Evolutionary conservation across 2,888 invertebrate genomes (phyloP).

Genomic region (Coecobrya sp.): DNA sequence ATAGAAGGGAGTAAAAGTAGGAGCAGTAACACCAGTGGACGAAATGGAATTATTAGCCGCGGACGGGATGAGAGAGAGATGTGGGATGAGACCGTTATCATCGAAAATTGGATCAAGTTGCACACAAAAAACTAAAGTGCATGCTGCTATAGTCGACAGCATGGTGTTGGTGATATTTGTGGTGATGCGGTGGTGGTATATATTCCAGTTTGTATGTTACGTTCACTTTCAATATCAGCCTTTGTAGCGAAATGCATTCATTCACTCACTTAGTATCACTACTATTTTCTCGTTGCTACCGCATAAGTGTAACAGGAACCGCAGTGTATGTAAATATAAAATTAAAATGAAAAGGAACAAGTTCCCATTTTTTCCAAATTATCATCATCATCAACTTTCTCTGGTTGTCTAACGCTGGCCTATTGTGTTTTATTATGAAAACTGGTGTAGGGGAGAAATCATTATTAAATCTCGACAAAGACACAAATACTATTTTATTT

Average conservation of each 20-base stretch:
- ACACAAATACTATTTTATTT: constrained; percentile 13
- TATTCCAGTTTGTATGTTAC: neutral
- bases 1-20: neutral
- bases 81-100: neutral
- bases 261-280: neutral
- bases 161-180: neutral
- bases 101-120: constrained; percentile 60
- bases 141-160: neutral
- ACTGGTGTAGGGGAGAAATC: neutral
- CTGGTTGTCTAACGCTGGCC: constrained; percentile 33
- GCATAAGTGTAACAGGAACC: neutral
- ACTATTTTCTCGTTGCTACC: no score
- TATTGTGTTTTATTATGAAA: constrained; percentile 67
- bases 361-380: constrained; percentile 41
- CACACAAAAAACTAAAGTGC: constrained; percentile 9
- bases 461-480: constrained; percentile 26
- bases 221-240: neutral
- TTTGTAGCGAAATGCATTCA: neutral
- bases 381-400: constrained; percentile 48
- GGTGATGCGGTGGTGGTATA: neutral
- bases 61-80: neutral
- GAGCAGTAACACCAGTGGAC: neutral
- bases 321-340: neutral
- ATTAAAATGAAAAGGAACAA: constrained; percentile 27
- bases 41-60: constrained; percentile 16